Percentiles rank a stretch among this genome's conserved stretches.
These are phyloP conservation scores for Drosophila azteca DNA, from an alignment of 1,140 invertebrate species.

Conservation along the genomic window DNA sequence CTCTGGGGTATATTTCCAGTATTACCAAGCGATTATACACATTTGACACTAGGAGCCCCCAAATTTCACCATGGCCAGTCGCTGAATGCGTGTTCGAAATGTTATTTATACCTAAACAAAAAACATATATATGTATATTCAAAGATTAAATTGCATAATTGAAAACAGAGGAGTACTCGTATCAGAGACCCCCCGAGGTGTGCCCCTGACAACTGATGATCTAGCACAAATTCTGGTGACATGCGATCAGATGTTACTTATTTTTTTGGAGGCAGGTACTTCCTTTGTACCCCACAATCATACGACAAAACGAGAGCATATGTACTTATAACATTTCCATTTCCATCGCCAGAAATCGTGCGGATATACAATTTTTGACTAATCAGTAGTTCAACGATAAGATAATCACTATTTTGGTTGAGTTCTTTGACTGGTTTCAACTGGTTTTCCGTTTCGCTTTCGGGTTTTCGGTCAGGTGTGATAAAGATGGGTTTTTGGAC, in stretches of 20 bases:
- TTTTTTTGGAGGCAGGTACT: constrained; percentile 16
- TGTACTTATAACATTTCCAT: constrained; percentile 9
- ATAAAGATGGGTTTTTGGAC: neutral
- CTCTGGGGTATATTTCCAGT: neutral
- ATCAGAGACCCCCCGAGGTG: constrained; percentile 10
- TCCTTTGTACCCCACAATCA: neutral
- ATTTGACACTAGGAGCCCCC: constrained; percentile 9
- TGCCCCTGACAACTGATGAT: constrained; percentile 12
- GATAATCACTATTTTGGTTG: constrained; percentile 4
- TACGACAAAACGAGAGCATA: no score
- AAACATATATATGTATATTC: neutral
- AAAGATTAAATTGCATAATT: constrained; percentile 35
- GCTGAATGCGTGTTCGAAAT: constrained; percentile 41
- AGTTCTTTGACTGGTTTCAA: neutral
- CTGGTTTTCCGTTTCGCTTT: neutral
- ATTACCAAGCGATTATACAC: constrained; percentile 13
- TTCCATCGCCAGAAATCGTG: constrained; percentile 10
- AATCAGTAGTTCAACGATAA: constrained; percentile 7
- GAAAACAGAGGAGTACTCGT: constrained; percentile 1
- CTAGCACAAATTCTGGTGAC: neutral
- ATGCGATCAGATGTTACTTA: constrained; percentile 19
- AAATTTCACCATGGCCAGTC: constrained; percentile 46
- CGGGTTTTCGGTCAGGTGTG: neutral
- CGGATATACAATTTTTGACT: neutral
- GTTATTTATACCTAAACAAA: constrained; percentile 8